These are phyloP conservation scores for Shinisaurus crocodilurus DNA, from an alignment of 2,113 vertebrate genomes.

Conservation along the genomic window DNA sequence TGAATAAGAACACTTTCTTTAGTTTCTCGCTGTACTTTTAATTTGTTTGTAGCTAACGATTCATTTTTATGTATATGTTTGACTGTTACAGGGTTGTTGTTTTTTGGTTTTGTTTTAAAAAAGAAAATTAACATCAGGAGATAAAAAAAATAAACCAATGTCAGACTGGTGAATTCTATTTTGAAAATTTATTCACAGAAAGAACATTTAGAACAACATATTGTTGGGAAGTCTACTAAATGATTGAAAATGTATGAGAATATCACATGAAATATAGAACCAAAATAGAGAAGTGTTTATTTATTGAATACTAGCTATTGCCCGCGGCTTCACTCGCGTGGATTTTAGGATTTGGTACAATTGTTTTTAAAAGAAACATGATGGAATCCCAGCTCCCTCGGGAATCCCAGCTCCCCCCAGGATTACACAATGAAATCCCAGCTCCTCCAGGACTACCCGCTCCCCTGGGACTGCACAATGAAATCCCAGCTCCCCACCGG, in stretches of 20 bases:
- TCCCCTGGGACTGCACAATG: no score
- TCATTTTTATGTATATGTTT: not conserved
- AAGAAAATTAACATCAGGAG: not conserved
- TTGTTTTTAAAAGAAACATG: no score
- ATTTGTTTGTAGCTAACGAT: not conserved
- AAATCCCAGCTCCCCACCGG: no score
- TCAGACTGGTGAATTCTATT: not conserved
- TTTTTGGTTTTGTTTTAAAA: no score
- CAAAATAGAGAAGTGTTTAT: not conserved
- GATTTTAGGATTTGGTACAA: no score
- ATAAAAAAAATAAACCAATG: not conserved
- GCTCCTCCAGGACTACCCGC: no score
- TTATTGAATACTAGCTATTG: no score
- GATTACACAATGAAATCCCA: no score
- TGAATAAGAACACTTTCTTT: not conserved
- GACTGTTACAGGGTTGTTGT: not conserved
- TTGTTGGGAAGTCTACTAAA: not conserved
- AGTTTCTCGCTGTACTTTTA: not conserved
- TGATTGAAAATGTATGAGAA: not conserved
- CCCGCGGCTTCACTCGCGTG: no score
- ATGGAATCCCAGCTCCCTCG: no score
- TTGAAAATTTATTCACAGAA: not conserved
- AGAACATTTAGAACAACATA: not conserved
- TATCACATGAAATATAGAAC: not conserved
- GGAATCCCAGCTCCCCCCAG: no score